phyloP scores from a whole-genome alignment of 2,888 invertebrate species.

The Rotaria magnacalcarata region DNA sequence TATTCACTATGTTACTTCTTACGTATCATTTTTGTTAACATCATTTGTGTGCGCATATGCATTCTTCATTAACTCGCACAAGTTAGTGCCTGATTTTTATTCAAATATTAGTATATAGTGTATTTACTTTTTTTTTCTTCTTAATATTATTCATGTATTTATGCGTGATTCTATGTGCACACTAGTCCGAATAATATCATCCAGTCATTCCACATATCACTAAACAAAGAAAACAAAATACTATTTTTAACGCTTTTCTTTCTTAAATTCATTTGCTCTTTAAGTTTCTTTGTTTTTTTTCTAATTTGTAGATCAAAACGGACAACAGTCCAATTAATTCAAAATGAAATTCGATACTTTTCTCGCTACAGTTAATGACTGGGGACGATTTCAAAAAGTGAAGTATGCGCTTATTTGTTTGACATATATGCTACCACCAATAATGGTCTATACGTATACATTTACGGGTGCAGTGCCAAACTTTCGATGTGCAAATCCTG shows the following conservation, averaged over 20 bases:
- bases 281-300: background rate
- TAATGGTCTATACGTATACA: constrained; percentile 3
- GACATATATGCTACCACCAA: constrained; percentile 2
- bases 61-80: background rate
- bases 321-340: background rate
- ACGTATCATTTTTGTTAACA: background rate
- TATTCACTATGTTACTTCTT: background rate
- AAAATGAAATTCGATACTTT: constrained; percentile 32
- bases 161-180: background rate
- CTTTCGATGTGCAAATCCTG: background rate
- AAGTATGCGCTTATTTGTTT: constrained; percentile 5
- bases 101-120: background rate
- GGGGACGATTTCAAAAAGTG: constrained; percentile 13
- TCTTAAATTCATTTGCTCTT: background rate
- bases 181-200: background rate
- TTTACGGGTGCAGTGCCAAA: background rate
- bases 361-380: background rate
- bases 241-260: background rate
- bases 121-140: background rate
- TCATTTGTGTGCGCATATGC: background rate
- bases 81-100: background rate
- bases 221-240: background rate
- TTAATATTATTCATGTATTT: background rate
- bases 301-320: background rate
- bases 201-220: background rate